Percentiles rank a stretch among this genome's conserved stretches.
Evolutionary conservation across 1,140 invertebrate genomes (phyloP).

Genomic region (Galendromus occidentalis): DNA sequence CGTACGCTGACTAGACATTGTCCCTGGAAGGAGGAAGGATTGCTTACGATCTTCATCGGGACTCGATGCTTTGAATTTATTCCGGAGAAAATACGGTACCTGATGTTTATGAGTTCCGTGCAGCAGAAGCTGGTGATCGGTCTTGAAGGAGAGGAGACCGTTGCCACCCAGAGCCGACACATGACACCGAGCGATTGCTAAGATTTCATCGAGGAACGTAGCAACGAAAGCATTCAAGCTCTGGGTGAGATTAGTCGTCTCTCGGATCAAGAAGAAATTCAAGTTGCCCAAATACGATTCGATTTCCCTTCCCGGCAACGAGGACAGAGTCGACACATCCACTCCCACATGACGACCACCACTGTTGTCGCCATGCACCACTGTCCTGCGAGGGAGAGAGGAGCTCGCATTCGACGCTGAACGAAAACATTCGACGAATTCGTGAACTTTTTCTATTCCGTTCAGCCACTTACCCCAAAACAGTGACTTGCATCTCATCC

Average conservation of each 20-base stretch:
- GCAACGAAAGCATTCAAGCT: conserved; percentile 82
- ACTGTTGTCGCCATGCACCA: background rate
- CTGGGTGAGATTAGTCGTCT: conserved; percentile 75
- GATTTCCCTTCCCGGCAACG: conserved; percentile 54
- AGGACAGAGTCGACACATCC: conserved; percentile 61
- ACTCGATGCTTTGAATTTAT: background rate
- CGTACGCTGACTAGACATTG: conserved; percentile 86
- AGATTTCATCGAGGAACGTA: conserved; percentile 68
- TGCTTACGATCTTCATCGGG: background rate
- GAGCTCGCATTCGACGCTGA: background rate
- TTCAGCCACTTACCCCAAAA: conserved; percentile 34
- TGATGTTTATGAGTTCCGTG: conserved; percentile 91
- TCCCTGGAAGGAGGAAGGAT: too few relatives aligned
- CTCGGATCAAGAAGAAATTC: conserved; percentile 85
- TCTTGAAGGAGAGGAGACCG: conserved; percentile 77
- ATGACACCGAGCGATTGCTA: conserved; percentile 76
- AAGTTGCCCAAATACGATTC: conserved; percentile 73
- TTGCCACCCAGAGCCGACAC: conserved; percentile 83
- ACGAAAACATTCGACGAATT: conserved; percentile 11
- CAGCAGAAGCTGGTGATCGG: conserved; percentile 67
- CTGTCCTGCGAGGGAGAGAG: background rate
- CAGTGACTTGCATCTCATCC: conserved; percentile 69
- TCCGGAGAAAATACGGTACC: conserved; percentile 36
- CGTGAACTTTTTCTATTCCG: background rate
- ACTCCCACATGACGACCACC: conserved; percentile 30